Base-by-base conservation (phyloP, 2,113 vertebrate genomes). In the Spizaetus ornatus region DNA sequence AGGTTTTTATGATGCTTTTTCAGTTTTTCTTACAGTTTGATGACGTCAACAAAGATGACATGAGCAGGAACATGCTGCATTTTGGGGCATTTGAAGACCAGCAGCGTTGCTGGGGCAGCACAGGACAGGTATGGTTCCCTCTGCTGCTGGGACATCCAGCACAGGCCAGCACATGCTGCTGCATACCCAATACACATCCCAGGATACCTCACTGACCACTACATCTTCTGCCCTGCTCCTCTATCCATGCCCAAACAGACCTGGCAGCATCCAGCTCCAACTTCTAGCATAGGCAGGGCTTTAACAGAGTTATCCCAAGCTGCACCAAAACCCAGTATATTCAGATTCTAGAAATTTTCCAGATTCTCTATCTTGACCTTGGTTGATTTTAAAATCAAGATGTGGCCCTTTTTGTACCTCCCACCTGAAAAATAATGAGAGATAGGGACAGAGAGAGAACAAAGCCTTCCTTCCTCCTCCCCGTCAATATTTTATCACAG, bases 381-480 rank as follows among this genome's bases (percentile, higher is more conserved):
- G 26, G n/a, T 0, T 16, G 26, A 36, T 81, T 72, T 63, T 13
- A 31, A 65, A 72, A 87, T 20, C 29, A 13, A 23, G 21, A 16
- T 3, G 63, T 36, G 42, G 53, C 31, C 27, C 17, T 74, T 59
- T 77, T 11, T 36, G 72, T 76, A 52, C 92, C 47, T 94, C 82
- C 69, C 63, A 83, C 50, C 88, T 91, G 84, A 50, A 81, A 94
- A 93, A 83, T 3, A 86, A 55, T 0, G 0, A 65, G 80, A 91
- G 91, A 77, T 36, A 83, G 65, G 52, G 71, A 42, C 62, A 70
- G 86, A 31, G 22, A 32, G 55, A 82, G 86, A 82, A 70, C 38
- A 5, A 67, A 95, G 59, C 91, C 85, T 96, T 72, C 88, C 95
- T 96, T 93, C 91, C 94, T 96, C 94, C 87, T 96, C 90, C 74